A percentile compares a stretch with the other conserved stretches of the same genome.
phyloP scores from a whole-genome alignment of 2,888 invertebrate species.

The Cacoxenus indagator region DNA sequence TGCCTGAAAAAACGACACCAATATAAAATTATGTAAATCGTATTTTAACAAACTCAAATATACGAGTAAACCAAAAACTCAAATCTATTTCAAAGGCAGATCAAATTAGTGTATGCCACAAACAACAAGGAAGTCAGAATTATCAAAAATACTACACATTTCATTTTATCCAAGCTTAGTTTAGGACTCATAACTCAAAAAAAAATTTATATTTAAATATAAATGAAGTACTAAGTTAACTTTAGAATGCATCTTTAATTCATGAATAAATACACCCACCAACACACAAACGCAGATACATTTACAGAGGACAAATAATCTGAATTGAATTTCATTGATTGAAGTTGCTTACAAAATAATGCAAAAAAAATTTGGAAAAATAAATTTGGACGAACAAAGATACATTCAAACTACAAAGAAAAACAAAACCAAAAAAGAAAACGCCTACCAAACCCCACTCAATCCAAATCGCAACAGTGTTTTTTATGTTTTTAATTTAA shows the following conservation, averaged over 20 bases:
- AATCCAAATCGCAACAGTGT: constrained; percentile 10
- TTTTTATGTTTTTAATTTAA: constrained; percentile 45
- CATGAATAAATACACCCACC: constrained; percentile 21
- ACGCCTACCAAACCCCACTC: constrained; percentile 36
- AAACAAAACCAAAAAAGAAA: constrained; percentile 14
- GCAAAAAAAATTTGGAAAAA: constrained; percentile 20
- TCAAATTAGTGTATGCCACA: background rate
- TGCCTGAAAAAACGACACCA: background rate
- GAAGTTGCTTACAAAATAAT: constrained; percentile 3
- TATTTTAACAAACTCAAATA: constrained; percentile 1
- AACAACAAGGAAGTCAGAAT: background rate
- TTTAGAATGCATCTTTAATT: constrained; percentile 3
- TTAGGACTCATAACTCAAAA: background rate
- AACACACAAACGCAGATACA: constrained; percentile 12
- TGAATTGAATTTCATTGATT: background rate
- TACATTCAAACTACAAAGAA: constrained; percentile 43
- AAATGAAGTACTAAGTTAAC: constrained; percentile 6
- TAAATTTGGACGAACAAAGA: constrained; percentile 28
- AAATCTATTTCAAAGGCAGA: background rate
- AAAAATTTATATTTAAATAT: no score
- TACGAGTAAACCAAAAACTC: background rate
- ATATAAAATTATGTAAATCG: constrained; percentile 29
- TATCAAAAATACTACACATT: background rate
- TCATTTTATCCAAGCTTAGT: background rate
- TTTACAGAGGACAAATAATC: background rate